Base-by-base conservation (phyloP, 2,888 invertebrate species). In the Drosophila dives region DNA sequence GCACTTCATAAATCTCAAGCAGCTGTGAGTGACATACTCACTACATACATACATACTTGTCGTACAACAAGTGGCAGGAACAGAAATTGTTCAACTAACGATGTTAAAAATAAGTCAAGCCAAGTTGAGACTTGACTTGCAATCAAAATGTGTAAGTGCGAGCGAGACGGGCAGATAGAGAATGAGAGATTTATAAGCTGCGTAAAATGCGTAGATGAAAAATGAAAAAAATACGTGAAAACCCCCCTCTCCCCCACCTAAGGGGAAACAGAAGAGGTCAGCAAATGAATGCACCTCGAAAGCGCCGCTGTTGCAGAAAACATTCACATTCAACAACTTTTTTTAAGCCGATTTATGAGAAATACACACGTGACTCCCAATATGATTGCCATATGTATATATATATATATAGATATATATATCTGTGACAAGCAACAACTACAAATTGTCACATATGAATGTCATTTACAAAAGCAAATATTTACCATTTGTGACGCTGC, bases 401-500 rank as follows among this genome's bases (percentile, higher is more conserved):
- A 20, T 20, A 53, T 10, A 53, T 10, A 42, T 60, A 60, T 36
- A 55, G 55, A 23, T 10, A 8, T 38, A 12, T 58, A 42, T 20
- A 26, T 54, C n/a, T 53, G 20, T 29, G 51, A 64, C 64, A 72
- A 67, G 32, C 42, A 51, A 36, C 60, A 53, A 40, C 56, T 62
- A 56, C 48, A 58, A 38, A 59, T 50, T 38, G 65, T 58, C 72
- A 74, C 73, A 90, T 74, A 78, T 90, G 87, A 88, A 90, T 86
- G 90, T 88, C 90, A 90, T 90, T 87, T 87, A 78, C 87, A 80
- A 86, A 80, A 76, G 87, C 84, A 90, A 87, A 90, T 83, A 83
- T 87, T 87, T 86, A 90, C 89, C 78, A 70, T 77, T 78, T 77
- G 69, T 71, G 82, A 70, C 66, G 69, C 85, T 86, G 38, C 26